Percentiles rank a stretch among this genome's conserved stretches.
phyloP scores from a whole-genome alignment of 2,797 vertebrate genomes.

The Lemur catta region DNA sequence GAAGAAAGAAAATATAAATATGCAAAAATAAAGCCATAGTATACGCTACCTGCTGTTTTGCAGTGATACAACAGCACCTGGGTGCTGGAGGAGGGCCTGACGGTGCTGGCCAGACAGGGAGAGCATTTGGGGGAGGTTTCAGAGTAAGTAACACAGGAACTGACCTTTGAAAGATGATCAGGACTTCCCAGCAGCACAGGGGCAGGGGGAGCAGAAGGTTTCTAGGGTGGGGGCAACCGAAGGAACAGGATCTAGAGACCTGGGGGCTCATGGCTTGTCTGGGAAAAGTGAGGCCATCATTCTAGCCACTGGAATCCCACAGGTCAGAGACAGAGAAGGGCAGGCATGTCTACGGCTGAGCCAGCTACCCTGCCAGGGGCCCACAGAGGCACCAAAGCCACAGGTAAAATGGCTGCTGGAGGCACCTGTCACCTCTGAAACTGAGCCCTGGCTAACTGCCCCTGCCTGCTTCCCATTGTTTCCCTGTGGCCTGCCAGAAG shows the following conservation, averaged over 20 bases:
- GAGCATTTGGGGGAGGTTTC: not conserved
- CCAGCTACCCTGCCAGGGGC: not conserved
- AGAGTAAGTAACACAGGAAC: too few relatives aligned
- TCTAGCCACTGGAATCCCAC: not conserved
- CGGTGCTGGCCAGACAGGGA: not conserved
- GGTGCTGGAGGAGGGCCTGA: not conserved
- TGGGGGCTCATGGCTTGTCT: not conserved
- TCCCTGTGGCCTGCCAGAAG: conserved; percentile 57
- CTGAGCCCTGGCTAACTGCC: not conserved
- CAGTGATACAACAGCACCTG: rapidly evolving
- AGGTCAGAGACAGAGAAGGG: not conserved
- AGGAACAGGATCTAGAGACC: not conserved
- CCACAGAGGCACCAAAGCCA: not conserved
- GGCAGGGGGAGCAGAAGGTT: not conserved
- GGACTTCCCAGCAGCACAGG: not conserved
- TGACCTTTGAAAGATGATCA: not conserved
- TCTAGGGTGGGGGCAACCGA: not conserved
- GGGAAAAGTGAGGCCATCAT: not conserved
- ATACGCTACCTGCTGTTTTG: not conserved
- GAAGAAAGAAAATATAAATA: not conserved
- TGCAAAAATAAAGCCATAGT: not conserved
- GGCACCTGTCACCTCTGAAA: conserved; percentile 27
- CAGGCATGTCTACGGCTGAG: not conserved
- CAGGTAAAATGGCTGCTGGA: not conserved
- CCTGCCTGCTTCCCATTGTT: not conserved